These are phyloP conservation scores for Patiria miniata DNA, from an alignment of 35 echinoderm and acorn worm genomes.

Conservation along the genomic window DNA sequence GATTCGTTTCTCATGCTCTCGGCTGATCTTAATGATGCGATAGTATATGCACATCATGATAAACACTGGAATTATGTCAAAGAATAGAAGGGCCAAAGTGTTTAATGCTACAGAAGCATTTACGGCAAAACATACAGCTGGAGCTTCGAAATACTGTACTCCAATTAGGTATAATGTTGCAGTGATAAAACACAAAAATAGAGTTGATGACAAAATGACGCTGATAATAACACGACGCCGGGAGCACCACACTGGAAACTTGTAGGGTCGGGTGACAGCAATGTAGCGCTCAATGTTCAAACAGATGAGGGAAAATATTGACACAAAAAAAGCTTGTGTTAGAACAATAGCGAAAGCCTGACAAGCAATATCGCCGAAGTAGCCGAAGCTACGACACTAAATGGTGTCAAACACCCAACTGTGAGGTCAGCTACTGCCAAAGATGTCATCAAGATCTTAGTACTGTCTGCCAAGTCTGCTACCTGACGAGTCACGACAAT, in stretches of 20 bases:
- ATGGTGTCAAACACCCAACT: not conserved
- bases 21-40: not conserved
- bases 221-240: not conserved
- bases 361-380: not conserved
- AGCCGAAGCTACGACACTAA: not conserved
- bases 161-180: not conserved
- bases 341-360: not conserved
- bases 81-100: not conserved
- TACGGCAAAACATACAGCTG: not conserved
- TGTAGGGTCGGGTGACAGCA: conserved; percentile 1
- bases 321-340: not conserved
- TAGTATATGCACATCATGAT: conserved; percentile 14
- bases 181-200: not conserved
- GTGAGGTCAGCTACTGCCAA: not conserved
- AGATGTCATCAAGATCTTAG: too few species aligned
- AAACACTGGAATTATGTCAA: not conserved
- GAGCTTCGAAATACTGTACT: not conserved
- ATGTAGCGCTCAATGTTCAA: conserved; percentile 3
- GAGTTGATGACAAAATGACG: not conserved
- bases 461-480: too few species aligned
- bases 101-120: too few species aligned
- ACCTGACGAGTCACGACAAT: too few species aligned
- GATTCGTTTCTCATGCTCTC: not conserved
- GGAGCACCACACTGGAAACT: not conserved
- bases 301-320: not conserved